A percentile compares a stretch with the other conserved stretches of the same genome.
phyloP scores from a whole-genome alignment of 2,888 invertebrate genomes.

The Scrobipalpa atriplicella region DNA sequence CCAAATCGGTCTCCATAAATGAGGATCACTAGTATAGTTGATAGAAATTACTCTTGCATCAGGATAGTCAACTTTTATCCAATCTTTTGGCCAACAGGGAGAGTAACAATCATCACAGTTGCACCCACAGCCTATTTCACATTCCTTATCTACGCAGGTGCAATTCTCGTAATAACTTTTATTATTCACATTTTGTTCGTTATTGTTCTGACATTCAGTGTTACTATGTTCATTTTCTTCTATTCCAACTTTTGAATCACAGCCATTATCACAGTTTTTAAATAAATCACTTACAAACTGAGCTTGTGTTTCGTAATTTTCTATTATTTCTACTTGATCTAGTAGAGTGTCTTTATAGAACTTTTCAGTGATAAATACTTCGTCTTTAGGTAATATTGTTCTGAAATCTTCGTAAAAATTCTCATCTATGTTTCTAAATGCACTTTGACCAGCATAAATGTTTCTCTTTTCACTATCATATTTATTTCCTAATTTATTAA shows the following conservation, averaged over 20 bases:
- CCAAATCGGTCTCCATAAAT: slow-evolving; percentile 90
- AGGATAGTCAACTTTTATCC: slow-evolving; percentile 91
- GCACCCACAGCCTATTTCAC: slow-evolving; percentile 69
- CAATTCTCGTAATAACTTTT: slow-evolving; percentile 35
- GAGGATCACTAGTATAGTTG: slow-evolving; percentile 91
- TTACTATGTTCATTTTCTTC: slow-evolving; percentile 29
- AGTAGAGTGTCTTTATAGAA: slow-evolving; percentile 65
- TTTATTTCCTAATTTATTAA: slow-evolving; percentile 38
- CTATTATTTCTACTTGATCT: slow-evolving; percentile 53
- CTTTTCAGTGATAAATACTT: slow-evolving; percentile 63
- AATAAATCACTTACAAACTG: slow-evolving; percentile 70
- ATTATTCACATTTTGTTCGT: slow-evolving; percentile 15
- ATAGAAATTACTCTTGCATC: slow-evolving; percentile 90
- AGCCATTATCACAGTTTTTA: slow-evolving; percentile 41
- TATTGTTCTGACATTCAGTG: slow-evolving; percentile 16
- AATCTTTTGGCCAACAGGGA: slow-evolving; percentile 93
- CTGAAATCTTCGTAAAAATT: slow-evolving; percentile 47
- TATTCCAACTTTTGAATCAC: slow-evolving; percentile 26
- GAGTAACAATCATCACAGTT: slow-evolving; percentile 80
- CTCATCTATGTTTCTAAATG: slow-evolving; percentile 50
- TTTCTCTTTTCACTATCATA: slow-evolving; percentile 7
- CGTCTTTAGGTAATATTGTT: slow-evolving; percentile 58
- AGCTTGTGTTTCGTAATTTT: slow-evolving; percentile 67
- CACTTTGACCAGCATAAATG: slow-evolving; percentile 28
- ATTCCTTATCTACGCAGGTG: slow-evolving; percentile 47